Evolutionary conservation across 2,888 invertebrate genomes (phyloP).

Genomic region (Megastigmus dorsalis): DNA sequence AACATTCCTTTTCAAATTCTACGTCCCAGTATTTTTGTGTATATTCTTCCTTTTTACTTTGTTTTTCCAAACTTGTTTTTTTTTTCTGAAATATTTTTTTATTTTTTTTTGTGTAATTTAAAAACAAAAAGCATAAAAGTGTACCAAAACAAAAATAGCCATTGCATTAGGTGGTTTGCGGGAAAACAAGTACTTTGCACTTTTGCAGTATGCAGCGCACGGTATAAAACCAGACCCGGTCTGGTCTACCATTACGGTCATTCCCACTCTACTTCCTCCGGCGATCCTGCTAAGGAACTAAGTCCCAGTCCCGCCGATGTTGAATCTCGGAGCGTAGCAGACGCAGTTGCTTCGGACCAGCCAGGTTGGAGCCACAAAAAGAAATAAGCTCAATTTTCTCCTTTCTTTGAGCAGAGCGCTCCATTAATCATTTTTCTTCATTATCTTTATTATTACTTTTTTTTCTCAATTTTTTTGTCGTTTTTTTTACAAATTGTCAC

Average conservation of each 20-base stretch:
- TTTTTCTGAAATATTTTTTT: constrained; percentile 34
- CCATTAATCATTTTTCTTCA: constrained; percentile 52
- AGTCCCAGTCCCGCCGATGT: constrained; percentile 75
- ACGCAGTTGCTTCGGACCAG: constrained; percentile 75
- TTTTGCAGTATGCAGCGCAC: constrained; percentile 92
- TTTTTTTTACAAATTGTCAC: constrained; percentile 13
- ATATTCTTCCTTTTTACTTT: not conserved
- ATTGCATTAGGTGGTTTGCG: constrained; percentile 72
- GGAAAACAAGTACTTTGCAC: constrained; percentile 74
- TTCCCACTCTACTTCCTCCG: constrained; percentile 81
- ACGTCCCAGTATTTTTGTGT: constrained; percentile 30
- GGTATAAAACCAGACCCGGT: constrained; percentile 97
- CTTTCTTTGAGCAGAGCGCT: constrained; percentile 66
- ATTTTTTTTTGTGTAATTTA: constrained; percentile 35
- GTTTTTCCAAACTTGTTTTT: constrained; percentile 18
- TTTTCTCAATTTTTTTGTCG: constrained; percentile 4
- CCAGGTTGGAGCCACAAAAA: constrained; percentile 76
- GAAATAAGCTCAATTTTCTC: constrained; percentile 76
- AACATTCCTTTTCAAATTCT: constrained; percentile 8
- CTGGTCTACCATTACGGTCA: constrained; percentile 97
- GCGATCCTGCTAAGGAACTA: constrained; percentile 75
- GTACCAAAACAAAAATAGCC: constrained; percentile 59
- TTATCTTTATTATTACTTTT: constrained; percentile 24
- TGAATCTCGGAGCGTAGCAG: constrained; percentile 74
- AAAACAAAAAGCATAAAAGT: constrained; percentile 37